phyloP scores from a whole-genome alignment of 2,113 vertebrate species.

The Brachypteracias leptosomus region DNA sequence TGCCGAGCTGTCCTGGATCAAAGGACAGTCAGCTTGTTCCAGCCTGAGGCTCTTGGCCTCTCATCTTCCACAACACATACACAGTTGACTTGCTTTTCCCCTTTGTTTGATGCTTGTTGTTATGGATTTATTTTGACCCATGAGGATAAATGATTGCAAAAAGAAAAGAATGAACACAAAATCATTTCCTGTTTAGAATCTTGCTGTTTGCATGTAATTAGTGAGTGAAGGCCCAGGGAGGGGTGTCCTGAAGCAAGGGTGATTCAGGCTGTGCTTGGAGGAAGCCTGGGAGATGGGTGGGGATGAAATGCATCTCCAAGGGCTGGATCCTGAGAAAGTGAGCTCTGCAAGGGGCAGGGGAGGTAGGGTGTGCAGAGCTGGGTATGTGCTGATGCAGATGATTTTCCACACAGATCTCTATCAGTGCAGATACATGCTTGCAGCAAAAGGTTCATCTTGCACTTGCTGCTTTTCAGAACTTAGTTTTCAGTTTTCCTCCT shows the following conservation, averaged over 20 bases:
- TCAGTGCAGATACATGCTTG: background rate
- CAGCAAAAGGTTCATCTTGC: background rate
- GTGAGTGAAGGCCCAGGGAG: background rate
- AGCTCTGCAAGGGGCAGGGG: background rate
- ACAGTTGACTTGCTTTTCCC: background rate
- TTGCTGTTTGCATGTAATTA: background rate
- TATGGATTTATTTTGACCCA: constrained; percentile 22
- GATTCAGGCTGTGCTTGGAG: background rate
- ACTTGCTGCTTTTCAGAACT: background rate
- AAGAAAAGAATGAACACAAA: background rate
- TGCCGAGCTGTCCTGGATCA: background rate
- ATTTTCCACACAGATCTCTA: background rate
- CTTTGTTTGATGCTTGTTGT: constrained; percentile 22
- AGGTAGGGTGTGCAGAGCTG: background rate
- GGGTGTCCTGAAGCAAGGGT: background rate
- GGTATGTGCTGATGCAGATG: background rate
- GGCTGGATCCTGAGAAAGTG: background rate
- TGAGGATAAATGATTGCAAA: constrained; percentile 2
- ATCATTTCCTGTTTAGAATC: constrained; percentile 24
- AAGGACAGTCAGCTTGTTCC: background rate
- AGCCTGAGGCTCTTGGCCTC: background rate
- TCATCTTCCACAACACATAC: background rate
- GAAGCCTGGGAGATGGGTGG: background rate
- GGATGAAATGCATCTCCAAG: background rate
- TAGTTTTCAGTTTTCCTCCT: background rate